Conservation (phyloP, 2,797 vertebrate species). For the Eupleurogrammus muticus region DNA sequence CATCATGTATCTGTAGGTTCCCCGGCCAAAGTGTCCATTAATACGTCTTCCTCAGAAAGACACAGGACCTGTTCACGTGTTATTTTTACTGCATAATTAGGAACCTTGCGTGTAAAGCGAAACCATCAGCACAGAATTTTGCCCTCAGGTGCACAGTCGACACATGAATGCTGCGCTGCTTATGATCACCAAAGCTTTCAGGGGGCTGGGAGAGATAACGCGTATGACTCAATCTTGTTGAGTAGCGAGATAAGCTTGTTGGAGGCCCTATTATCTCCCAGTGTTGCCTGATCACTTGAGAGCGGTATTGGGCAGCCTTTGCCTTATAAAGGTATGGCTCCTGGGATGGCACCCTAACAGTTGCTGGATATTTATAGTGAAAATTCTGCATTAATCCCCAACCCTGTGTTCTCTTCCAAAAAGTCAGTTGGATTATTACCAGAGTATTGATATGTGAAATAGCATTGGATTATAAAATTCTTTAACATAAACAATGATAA, state of each 20-base stretch:
- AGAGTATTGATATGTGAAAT: neutral
- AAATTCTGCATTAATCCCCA: constrained; percentile 17
- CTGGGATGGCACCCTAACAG: constrained; percentile 40
- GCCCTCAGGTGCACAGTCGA: constrained; percentile 18
- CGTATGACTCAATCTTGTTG: constrained; percentile 62
- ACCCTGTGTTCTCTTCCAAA: constrained; percentile 11
- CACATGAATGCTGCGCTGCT: constrained; percentile 50
- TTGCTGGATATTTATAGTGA: constrained; percentile 73
- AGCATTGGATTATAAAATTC: no score
- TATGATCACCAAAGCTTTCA: constrained; percentile 41
- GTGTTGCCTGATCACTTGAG: constrained; percentile 58
- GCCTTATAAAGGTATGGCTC: constrained; percentile 72
- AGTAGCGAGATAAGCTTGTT: constrained; percentile 71
- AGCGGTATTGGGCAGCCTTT: constrained; percentile 42
- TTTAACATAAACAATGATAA: neutral
- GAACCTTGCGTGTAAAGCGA: neutral
- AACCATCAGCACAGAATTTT: constrained; percentile 22
- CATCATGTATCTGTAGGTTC: neutral
- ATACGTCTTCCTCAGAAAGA: neutral
- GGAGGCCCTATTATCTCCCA: constrained; percentile 64
- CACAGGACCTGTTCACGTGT: neutral
- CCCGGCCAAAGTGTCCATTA: neutral
- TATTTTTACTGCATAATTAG: neutral
- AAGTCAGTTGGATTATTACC: neutral
- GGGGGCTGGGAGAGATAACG: constrained; percentile 54